These are phyloP conservation scores for Drosophila mayaguana DNA, from an alignment of 2,888 invertebrate species.

Conservation along the genomic window DNA sequence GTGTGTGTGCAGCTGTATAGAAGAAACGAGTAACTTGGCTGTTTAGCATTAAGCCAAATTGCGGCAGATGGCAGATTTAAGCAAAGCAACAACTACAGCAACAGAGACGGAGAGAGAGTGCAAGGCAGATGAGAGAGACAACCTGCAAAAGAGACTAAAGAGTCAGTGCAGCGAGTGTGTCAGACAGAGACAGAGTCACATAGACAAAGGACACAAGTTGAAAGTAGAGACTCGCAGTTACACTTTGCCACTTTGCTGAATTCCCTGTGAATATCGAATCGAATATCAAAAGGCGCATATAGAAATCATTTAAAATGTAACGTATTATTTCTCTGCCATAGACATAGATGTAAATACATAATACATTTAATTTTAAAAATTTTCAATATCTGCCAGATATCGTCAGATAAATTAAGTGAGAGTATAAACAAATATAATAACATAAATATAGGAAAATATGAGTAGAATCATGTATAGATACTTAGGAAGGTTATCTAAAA, in stretches of 20 bases:
- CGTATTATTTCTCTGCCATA: too few relatives aligned
- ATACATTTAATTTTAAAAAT: too few relatives aligned
- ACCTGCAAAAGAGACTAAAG: background rate
- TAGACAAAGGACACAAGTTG: background rate
- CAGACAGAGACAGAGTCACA: background rate
- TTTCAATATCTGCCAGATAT: too few relatives aligned
- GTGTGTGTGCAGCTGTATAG: conserved; percentile 1
- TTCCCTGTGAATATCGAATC: background rate
- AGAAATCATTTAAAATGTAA: too few relatives aligned
- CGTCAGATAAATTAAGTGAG: too few relatives aligned
- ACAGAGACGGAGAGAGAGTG: background rate
- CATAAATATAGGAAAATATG: too few relatives aligned
- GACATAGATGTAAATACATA: too few relatives aligned
- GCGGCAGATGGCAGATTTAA: conserved; percentile 66
- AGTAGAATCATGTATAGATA: too few relatives aligned
- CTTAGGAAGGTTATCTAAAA: too few relatives aligned
- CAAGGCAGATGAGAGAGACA: background rate
- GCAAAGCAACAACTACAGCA: conserved; percentile 40
- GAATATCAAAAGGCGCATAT: too few relatives aligned
- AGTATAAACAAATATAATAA: too few relatives aligned
- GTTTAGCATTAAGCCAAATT: conserved; percentile 61
- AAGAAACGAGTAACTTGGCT: conserved; percentile 30
- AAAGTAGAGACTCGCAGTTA: background rate
- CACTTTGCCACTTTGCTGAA: background rate
- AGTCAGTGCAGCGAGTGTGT: too few relatives aligned